These are phyloP conservation scores for Apamea sordens DNA, from an alignment of 2,888 invertebrate species.

Conservation along the genomic window DNA sequence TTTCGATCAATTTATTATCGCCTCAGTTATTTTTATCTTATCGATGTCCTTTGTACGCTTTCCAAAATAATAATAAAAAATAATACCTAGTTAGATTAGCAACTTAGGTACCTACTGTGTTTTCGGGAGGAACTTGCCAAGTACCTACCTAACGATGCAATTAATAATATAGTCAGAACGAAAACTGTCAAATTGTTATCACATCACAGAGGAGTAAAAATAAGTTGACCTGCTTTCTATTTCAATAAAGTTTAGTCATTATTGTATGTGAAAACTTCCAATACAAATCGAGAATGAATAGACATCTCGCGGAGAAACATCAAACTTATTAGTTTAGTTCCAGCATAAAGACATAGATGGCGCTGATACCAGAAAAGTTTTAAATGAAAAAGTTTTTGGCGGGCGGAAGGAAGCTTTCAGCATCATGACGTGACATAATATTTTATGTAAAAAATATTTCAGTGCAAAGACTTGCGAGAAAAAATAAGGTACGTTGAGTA, in stretches of 20 bases:
- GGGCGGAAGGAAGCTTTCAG: slow-evolving; percentile 38
- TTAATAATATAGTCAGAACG: background rate
- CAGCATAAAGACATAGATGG: slow-evolving; percentile 73
- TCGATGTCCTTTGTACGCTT: slow-evolving; percentile 1
- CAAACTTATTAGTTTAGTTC: slow-evolving; percentile 64
- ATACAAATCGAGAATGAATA: slow-evolving; percentile 38
- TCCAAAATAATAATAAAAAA: slow-evolving; percentile 9
- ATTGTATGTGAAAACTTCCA: slow-evolving; percentile 43
- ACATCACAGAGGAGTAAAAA: slow-evolving; percentile 49
- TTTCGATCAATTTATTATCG: background rate
- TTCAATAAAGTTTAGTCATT: slow-evolving; percentile 11
- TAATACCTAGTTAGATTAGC: background rate
- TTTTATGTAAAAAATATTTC: slow-evolving; percentile 34
- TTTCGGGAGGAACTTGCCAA: background rate
- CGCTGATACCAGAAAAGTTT: slow-evolving; percentile 64
- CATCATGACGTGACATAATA: slow-evolving; percentile 26
- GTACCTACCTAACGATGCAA: background rate
- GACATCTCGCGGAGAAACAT: slow-evolving; percentile 74
- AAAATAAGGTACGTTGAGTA: slow-evolving; percentile 12
- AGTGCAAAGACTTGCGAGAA: slow-evolving; percentile 16
- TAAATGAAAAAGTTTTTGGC: slow-evolving; percentile 31
- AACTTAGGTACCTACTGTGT: no score
- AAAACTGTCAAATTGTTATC: slow-evolving; percentile 65
- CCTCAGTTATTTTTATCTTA: slow-evolving; percentile 11
- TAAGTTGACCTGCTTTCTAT: slow-evolving; percentile 34